These are phyloP conservation scores for Ectropis crepuscularia DNA, from an alignment of 2,888 invertebrate species.

Conservation along the genomic window DNA sequence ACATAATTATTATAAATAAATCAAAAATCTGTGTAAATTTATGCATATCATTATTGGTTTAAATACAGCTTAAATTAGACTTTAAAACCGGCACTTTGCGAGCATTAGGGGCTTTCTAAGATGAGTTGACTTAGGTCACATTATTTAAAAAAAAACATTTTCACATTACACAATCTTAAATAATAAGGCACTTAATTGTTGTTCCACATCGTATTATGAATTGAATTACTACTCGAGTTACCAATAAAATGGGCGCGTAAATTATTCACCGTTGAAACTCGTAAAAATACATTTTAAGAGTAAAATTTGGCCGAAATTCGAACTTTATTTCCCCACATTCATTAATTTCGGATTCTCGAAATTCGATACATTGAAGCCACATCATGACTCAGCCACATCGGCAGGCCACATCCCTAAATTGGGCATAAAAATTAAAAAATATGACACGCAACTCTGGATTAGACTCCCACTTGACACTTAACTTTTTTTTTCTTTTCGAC, in stretches of 20 bases:
- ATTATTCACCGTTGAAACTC: constrained; percentile 12
- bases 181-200: constrained; percentile 1
- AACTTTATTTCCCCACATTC: constrained; percentile 23
- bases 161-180: neutral
- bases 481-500: constrained; percentile 32
- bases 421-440: constrained; percentile 35
- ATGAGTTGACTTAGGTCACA: neutral
- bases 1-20: no score
- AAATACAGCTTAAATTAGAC: no score
- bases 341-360: constrained; percentile 22
- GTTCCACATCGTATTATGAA: constrained; percentile 1
- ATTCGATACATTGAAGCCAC: constrained; percentile 31
- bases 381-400: constrained; percentile 21
- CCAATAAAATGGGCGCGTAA: constrained; percentile 15
- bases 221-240: constrained; percentile 1
- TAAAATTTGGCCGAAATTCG: constrained; percentile 14
- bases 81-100: no score
- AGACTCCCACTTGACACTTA: constrained; percentile 37
- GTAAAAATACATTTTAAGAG: constrained; percentile 26
- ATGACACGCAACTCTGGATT: constrained; percentile 36
- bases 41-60: no score
- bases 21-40: no score
- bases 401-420: constrained; percentile 24
- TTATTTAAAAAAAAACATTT: neutral
- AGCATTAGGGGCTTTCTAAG: no score